Conservation (phyloP, 2,113 vertebrate genomes). For the Prionailurus bengalensis region DNA sequence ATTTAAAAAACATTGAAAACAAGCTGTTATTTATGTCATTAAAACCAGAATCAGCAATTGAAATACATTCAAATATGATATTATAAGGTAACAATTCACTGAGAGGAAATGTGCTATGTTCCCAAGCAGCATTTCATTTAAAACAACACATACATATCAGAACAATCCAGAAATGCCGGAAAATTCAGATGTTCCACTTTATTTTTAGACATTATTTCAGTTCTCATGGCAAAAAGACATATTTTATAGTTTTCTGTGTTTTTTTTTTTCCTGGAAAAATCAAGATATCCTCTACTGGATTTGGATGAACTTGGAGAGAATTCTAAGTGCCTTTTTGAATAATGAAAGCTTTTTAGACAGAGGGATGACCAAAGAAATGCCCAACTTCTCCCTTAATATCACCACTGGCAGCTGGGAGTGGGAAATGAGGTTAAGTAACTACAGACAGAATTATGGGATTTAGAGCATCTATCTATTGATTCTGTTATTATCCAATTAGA, state of each 20-base stretch:
- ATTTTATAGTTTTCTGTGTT: neutral
- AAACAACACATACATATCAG: neutral
- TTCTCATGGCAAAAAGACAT: neutral
- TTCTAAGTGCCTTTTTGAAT: neutral
- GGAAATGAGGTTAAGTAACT: neutral
- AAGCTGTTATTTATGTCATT: neutral
- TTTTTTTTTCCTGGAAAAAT: neutral
- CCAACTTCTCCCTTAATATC: neutral
- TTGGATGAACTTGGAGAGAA: constrained; percentile 44
- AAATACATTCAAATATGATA: neutral
- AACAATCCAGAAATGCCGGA: constrained; percentile 44
- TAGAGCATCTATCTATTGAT: neutral
- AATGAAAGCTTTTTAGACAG: constrained; percentile 20
- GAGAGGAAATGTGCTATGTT: constrained; percentile 18
- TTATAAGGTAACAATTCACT: neutral
- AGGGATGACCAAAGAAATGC: neutral
- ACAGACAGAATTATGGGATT: neutral
- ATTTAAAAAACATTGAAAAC: constrained; percentile 38
- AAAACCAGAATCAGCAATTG: neutral
- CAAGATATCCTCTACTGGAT: constrained; percentile 17
- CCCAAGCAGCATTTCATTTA: constrained; percentile 31
- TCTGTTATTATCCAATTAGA: constrained; percentile 22
- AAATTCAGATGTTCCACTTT: constrained; percentile 54
- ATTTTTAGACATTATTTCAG: constrained; percentile 61
- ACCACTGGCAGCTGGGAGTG: neutral